Conservation (phyloP, 2,113 vertebrate species). For the Dermatemys mawii region DNA sequence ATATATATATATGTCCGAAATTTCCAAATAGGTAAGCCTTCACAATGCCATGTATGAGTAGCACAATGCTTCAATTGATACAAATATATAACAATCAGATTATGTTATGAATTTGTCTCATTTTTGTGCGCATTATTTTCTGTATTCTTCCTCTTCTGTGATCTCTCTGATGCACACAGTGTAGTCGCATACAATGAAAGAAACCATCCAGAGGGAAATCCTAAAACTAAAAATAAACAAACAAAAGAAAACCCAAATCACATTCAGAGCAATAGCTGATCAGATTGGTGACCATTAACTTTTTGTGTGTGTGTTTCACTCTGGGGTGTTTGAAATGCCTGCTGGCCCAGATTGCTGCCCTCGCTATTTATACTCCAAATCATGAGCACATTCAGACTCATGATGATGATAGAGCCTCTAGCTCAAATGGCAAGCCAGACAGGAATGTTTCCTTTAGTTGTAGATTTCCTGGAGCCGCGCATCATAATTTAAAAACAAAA, state of each 20-base stretch:
- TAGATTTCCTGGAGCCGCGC: neutral
- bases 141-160: neutral
- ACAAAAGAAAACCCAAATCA: neutral
- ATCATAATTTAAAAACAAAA: neutral
- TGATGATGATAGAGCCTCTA: neutral
- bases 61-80: neutral
- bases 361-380: neutral
- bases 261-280: neutral
- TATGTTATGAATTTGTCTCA: neutral
- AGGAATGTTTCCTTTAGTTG: neutral
- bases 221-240: neutral
- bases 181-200: neutral
- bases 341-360: neutral
- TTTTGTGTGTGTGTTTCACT: neutral
- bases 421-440: neutral
- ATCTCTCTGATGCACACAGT: neutral
- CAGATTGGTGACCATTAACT: neutral
- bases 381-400: neutral
- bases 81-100: neutral
- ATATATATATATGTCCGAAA: neutral
- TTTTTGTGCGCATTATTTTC: neutral
- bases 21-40: neutral
- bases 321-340: neutral
- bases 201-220: neutral
- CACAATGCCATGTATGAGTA: neutral